Conservation (phyloP, 2,113 vertebrate genomes). For the Circaetus cinerascens region DNA sequence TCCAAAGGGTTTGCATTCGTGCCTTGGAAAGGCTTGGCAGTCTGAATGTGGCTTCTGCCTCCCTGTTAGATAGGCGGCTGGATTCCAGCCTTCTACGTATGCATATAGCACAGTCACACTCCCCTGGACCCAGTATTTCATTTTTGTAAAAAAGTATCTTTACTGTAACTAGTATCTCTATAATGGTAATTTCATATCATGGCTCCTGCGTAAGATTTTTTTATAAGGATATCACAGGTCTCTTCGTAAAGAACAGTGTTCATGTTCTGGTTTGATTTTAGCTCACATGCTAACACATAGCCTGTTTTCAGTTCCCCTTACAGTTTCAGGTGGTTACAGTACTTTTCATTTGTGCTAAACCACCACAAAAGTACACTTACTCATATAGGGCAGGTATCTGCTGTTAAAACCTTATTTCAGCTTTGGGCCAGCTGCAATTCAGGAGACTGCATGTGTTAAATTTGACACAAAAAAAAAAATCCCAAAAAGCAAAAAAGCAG, state of each 20-base stretch:
- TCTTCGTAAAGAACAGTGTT: not conserved
- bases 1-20: not conserved
- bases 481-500: not conserved
- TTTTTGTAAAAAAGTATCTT: not conserved
- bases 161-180: not conserved
- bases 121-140: not conserved
- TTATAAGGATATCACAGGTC: not conserved
- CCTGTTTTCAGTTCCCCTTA: not conserved
- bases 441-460: not conserved
- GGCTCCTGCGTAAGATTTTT: not conserved
- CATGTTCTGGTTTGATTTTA: not conserved
- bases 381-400: not conserved
- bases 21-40: not conserved
- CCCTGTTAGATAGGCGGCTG: not conserved
- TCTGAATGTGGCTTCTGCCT: not conserved
- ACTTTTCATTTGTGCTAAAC: not conserved
- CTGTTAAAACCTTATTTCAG: not conserved
- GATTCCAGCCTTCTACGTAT: not conserved
- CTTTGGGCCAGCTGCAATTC: not conserved
- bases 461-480: not conserved
- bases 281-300: fast-evolving
- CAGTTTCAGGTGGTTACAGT: not conserved
- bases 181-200: not conserved
- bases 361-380: not conserved
- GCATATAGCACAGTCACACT: not conserved